These are phyloP conservation scores for Muscicapa adusta DNA, from an alignment of 2,113 vertebrate species.

Conservation along the genomic window DNA sequence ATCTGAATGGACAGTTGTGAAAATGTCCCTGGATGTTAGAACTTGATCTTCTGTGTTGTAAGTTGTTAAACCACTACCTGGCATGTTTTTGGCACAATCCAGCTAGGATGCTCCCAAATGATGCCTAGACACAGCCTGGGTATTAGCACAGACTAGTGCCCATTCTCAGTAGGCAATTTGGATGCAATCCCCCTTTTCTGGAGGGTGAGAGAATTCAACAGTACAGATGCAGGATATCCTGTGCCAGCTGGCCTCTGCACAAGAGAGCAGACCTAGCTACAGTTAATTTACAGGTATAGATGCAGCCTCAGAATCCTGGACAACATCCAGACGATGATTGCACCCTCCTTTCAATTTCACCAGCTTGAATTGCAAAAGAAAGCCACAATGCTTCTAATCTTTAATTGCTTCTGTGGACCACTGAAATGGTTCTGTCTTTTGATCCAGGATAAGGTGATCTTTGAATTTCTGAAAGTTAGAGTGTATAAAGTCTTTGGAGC, in stretches of 20 bases:
- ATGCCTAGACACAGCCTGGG: not conserved
- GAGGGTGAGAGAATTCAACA: slow-evolving; percentile 27
- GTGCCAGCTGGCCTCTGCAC: slow-evolving; percentile 55
- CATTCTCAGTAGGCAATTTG: slow-evolving; percentile 35
- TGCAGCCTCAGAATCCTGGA: slow-evolving; percentile 11
- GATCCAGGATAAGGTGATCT: not conserved
- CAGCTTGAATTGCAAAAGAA: slow-evolving; percentile 38
- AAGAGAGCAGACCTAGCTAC: slow-evolving; percentile 48
- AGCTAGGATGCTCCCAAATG: slow-evolving; percentile 12
- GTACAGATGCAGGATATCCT: slow-evolving; percentile 59
- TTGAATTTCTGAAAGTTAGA: not conserved
- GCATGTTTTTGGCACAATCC: not conserved
- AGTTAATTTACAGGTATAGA: slow-evolving; percentile 64
- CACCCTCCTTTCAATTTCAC: slow-evolving; percentile 22
- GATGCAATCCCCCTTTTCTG: not conserved
- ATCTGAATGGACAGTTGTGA: not conserved
- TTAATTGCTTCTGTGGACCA: not conserved
- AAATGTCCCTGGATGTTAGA: not conserved
- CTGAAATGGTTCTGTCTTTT: not conserved
- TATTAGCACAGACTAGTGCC: slow-evolving; percentile 39
- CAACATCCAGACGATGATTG: not conserved
- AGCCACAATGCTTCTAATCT: slow-evolving; percentile 27
- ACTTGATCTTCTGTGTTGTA: not conserved
- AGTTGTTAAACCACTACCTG: slow-evolving; percentile 34
- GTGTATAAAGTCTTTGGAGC: not conserved